Conservation (phyloP, 2,797 vertebrate genomes). For the Gadopsis bispinosus region DNA sequence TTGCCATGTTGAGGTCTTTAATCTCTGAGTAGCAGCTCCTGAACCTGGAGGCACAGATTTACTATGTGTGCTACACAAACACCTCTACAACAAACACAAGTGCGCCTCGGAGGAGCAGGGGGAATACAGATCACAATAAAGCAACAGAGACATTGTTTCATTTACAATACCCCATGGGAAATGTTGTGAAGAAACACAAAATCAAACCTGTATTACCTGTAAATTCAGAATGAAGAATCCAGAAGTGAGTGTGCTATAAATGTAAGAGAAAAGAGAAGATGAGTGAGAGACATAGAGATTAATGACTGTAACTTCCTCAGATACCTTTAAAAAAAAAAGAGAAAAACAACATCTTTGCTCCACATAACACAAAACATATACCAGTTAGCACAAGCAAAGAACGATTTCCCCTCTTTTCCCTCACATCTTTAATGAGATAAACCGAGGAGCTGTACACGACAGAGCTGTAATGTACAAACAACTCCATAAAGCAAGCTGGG, state of each 20-base stretch:
- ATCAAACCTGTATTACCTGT: slow-evolving; percentile 60
- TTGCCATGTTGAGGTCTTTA: slow-evolving; percentile 66
- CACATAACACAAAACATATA: not conserved
- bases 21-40: slow-evolving; percentile 68
- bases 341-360: slow-evolving; percentile 21
- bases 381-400: not conserved
- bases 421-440: slow-evolving; percentile 24
- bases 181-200: slow-evolving; percentile 52
- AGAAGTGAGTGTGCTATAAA: slow-evolving; percentile 16
- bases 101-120: slow-evolving; percentile 54
- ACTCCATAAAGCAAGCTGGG: slow-evolving; percentile 36
- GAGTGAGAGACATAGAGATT: slow-evolving; percentile 13
- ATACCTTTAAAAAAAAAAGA: slow-evolving; percentile 39
- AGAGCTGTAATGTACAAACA: slow-evolving; percentile 40
- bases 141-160: slow-evolving; percentile 69
- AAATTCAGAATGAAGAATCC: slow-evolving; percentile 47
- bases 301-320: not conserved
- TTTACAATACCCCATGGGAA: slow-evolving; percentile 59
- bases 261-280: slow-evolving; percentile 15
- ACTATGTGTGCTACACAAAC: slow-evolving; percentile 63
- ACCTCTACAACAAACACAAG: slow-evolving; percentile 66
- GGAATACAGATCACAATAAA: slow-evolving; percentile 63
- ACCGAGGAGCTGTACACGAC: slow-evolving; percentile 8
- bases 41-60: slow-evolving; percentile 68
- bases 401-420: not conserved